Percentiles rank a stretch among this genome's conserved stretches.
Evolutionary conservation across 2,797 vertebrate species (phyloP).

Genomic region (Hipposideros larvatus): DNA sequence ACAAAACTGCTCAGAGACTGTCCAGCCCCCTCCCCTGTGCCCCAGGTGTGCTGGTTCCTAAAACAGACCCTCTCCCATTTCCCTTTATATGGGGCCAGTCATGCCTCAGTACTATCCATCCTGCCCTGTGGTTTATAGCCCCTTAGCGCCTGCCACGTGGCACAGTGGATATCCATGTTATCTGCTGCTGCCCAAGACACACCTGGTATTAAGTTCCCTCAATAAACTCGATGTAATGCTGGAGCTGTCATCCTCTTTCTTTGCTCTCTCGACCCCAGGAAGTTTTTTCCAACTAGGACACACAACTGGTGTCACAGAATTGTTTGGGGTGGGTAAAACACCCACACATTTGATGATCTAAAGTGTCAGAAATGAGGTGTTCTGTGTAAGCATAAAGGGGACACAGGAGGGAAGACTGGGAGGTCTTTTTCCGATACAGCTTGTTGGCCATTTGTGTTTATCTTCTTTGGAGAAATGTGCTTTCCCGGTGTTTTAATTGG

Average conservation of each 20-base stretch:
- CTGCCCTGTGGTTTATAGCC: neutral
- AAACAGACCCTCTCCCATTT: neutral
- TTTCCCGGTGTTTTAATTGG: neutral
- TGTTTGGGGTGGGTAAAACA: neutral
- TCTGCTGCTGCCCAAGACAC: too few relatives aligned
- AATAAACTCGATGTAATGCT: neutral
- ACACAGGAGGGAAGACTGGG: neutral
- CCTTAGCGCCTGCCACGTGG: neutral
- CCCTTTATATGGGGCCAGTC: neutral
- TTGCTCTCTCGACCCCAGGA: neutral
- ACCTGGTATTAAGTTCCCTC: neutral
- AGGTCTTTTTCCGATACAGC: neutral
- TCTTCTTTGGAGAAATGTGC: neutral
- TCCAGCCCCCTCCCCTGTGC: neutral
- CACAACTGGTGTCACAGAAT: neutral
- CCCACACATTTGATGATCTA: neutral
- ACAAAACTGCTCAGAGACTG: neutral
- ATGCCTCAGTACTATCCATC: neutral
- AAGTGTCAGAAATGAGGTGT: neutral
- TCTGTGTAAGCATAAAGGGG: neutral
- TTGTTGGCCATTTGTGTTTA: neutral
- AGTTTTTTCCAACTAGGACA: neutral
- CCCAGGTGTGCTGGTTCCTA: neutral
- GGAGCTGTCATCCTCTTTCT: neutral
- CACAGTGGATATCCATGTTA: neutral